Conservation (phyloP, 2,888 invertebrate species). For the Micropterix aruncella region DNA sequence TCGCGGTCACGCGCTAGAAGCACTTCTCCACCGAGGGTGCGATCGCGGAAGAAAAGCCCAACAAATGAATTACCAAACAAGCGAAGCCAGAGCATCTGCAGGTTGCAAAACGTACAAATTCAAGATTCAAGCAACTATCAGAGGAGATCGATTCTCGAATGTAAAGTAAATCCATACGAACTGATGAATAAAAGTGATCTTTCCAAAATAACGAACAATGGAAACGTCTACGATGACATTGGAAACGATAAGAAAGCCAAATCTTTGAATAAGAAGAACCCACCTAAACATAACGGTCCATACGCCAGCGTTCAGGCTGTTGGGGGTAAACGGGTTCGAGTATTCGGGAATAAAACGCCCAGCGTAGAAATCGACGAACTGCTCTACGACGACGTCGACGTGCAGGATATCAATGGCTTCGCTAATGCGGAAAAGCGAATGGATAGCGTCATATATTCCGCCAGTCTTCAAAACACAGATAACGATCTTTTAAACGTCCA, state of each 20-base stretch:
- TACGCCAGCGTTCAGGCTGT: constrained; percentile 47
- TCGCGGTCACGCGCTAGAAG: constrained; percentile 38
- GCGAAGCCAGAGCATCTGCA: constrained; percentile 34
- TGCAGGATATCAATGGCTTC: constrained; percentile 8
- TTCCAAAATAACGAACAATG: constrained; percentile 22
- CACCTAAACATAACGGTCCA: constrained; percentile 19
- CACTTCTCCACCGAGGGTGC: constrained; percentile 40
- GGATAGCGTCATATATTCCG: not conserved
- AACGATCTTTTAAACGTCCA: constrained; percentile 6
- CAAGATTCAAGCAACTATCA: constrained; percentile 22
- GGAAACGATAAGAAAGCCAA: constrained; percentile 11
- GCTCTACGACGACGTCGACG: constrained; percentile 29
- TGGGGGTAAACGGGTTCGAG: constrained; percentile 52
- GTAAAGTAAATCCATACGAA: constrained; percentile 75
- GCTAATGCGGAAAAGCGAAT: constrained; percentile 6
- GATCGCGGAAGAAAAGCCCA: constrained; percentile 35
- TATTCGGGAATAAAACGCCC: constrained; percentile 38
- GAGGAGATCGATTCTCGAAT: constrained; percentile 64
- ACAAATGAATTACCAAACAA: constrained; percentile 23
- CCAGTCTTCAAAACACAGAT: constrained; percentile 10
- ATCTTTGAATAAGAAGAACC: constrained; percentile 10
- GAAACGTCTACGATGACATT: constrained; percentile 15
- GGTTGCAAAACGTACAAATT: constrained; percentile 33
- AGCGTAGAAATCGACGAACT: constrained; percentile 26
- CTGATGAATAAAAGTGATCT: constrained; percentile 45